phyloP scores from a whole-genome alignment of 1,140 invertebrate species.

The Heterodera carotae region DNA sequence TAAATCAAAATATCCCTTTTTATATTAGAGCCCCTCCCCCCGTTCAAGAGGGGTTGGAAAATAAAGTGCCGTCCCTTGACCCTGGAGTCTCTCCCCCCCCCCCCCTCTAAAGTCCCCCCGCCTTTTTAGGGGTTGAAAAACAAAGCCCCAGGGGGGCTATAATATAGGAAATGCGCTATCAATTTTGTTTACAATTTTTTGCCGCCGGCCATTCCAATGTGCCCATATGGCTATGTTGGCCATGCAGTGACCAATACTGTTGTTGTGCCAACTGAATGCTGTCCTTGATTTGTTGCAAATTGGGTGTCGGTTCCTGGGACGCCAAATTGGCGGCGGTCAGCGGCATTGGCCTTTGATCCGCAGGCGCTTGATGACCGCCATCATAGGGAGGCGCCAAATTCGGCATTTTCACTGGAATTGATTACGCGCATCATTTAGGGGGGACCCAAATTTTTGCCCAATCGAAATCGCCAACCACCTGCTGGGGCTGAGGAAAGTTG shows the following conservation, averaged over 20 bases:
- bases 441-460: too few relatives aligned
- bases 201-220: background rate
- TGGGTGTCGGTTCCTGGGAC: background rate
- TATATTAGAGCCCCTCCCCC: too few relatives aligned
- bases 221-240: background rate
- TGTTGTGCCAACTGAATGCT: background rate
- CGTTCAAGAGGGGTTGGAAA: too few relatives aligned
- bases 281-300: background rate
- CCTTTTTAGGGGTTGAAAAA: too few relatives aligned
- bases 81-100: too few relatives aligned
- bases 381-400: background rate
- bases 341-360: background rate
- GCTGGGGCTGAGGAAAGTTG: slow-evolving; percentile 47
- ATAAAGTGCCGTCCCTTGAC: too few relatives aligned
- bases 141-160: too few relatives aligned
- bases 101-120: too few relatives aligned
- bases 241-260: background rate
- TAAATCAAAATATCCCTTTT: background rate
- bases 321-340: background rate
- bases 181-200: background rate
- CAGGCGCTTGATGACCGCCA: background rate
- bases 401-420: background rate
- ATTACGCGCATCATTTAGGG: too few relatives aligned
- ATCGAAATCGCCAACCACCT: background rate
- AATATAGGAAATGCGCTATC: too few relatives aligned